Conservation (phyloP, 2,888 invertebrate genomes). For the Epirrhoe alternata region DNA sequence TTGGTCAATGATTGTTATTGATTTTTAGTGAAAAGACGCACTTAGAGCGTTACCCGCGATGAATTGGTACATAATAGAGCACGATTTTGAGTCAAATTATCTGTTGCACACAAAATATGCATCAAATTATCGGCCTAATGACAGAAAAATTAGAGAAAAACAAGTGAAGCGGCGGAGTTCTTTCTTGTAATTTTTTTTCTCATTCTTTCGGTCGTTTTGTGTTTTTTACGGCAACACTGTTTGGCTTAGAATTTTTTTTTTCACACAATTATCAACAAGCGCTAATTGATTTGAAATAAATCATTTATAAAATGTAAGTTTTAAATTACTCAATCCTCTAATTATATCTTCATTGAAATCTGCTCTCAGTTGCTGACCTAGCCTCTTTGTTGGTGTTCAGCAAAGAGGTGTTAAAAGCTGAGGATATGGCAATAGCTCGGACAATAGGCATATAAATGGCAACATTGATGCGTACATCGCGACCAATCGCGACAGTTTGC, state of each 20-base stretch:
- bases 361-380: no score
- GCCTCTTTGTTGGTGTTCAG: no score
- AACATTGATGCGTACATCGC: no score
- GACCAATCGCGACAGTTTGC: no score
- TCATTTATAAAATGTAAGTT: no score
- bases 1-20: conserved; percentile 84
- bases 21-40: conserved; percentile 82
- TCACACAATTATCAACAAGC: background rate
- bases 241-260: background rate
- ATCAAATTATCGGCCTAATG: conserved; percentile 82
- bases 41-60: conserved; percentile 72
- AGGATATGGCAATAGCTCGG: no score
- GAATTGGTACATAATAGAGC: conserved; percentile 79
- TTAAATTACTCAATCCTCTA: no score
- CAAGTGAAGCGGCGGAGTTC: conserved; percentile 82
- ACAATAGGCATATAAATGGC: no score
- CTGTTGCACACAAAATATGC: conserved; percentile 83
- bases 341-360: no score
- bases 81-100: conserved; percentile 76
- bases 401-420: no score
- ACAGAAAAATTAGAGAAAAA: conserved; percentile 85
- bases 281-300: background rate
- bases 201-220: conserved; percentile 62
- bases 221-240: conserved; percentile 21
- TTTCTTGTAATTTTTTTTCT: conserved; percentile 72